Base-by-base conservation (phyloP, 2,888 invertebrate genomes). In the Clunio marinus region DNA sequence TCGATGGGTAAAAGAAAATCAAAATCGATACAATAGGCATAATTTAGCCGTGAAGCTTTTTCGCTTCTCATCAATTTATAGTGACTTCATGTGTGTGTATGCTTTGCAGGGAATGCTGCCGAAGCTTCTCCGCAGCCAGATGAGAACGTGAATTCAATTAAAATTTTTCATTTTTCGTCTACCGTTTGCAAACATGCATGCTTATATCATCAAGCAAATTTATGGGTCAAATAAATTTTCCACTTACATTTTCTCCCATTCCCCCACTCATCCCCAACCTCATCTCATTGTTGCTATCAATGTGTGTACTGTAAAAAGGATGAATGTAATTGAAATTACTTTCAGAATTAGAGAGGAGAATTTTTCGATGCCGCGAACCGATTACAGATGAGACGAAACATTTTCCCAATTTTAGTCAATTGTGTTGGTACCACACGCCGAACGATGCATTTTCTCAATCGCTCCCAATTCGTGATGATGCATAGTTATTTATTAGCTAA, bases 151-250 rank as follows among this genome's bases (percentile, higher is more conserved):
- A 51, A 51, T 51, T 51, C 51, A 51, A 51, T 51, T 51, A 51
- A 51, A 41, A 41, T 20, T 17, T 51, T 51, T 51, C 51, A 7
- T 13, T 22, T 17, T 22, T 51, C 51, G 41, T 15, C n/a, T 41
- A 41, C 10, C 8, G 32, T 32, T 41, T 41, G n/a, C n/a, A 15
- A 15, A 13, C 51, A 22, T 41, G 22, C 22, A 65, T 46, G 46
- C 46, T 65, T 46, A 65, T 65, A 45, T 65, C 46, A 27, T 25
- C 63, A 46, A 17, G 13, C 27, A 25, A 66, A 66, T 66, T 66
- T 66, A 66, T 66, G 66, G 66, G 66, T 66, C 66, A 66, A 51
- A 66, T 66, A 66, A 66, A 66, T 66, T 66, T 45, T 66, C 27
- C 51, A 22, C 51, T 8, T 3, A 5, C 51, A 17, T 22, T 32